Percentiles rank a stretch among this genome's conserved stretches.
Evolutionary conservation across 2,888 invertebrate genomes (phyloP).

Genomic region (Microdon myrmicae): DNA sequence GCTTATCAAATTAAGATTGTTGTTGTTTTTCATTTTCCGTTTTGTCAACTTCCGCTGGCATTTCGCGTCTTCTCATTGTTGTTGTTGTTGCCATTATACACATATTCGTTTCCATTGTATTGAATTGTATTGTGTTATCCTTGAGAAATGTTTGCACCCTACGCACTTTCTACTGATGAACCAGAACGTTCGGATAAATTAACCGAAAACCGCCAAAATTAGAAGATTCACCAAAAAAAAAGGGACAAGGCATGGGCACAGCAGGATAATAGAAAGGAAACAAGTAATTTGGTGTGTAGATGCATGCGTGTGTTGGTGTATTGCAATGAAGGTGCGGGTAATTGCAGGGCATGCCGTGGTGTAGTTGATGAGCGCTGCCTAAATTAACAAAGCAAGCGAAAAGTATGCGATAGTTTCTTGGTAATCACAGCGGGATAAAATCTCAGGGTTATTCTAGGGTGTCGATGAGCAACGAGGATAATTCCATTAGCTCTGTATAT

Average conservation of each 20-base stretch:
- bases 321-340: slow-evolving; percentile 38
- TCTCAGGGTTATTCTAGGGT: too few species aligned
- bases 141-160: slow-evolving; percentile 29
- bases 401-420: slow-evolving; percentile 42
- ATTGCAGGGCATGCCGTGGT: slow-evolving; percentile 41
- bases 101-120: too few species aligned
- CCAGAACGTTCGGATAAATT: slow-evolving; percentile 24
- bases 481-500: too few species aligned
- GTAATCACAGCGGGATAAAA: slow-evolving; percentile 44
- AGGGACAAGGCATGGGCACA: slow-evolving; percentile 18
- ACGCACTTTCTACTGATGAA: slow-evolving; percentile 30
- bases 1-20: too few species aligned
- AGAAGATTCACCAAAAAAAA: slow-evolving; percentile 32
- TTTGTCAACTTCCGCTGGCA: too few species aligned
- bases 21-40: too few species aligned
- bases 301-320: slow-evolving; percentile 21
- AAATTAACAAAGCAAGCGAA: slow-evolving; percentile 49
- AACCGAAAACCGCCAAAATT: slow-evolving; percentile 48
- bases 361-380: slow-evolving; percentile 37
- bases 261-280: slow-evolving; percentile 16
- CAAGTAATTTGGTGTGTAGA: slow-evolving; percentile 19
- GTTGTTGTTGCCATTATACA: too few species aligned
- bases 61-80: too few species aligned
- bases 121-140: slow-evolving; percentile 17
- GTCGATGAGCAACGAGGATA: too few species aligned